These are phyloP conservation scores for Macquaria australasica DNA, from an alignment of 2,113 vertebrate species.

Conservation along the genomic window DNA sequence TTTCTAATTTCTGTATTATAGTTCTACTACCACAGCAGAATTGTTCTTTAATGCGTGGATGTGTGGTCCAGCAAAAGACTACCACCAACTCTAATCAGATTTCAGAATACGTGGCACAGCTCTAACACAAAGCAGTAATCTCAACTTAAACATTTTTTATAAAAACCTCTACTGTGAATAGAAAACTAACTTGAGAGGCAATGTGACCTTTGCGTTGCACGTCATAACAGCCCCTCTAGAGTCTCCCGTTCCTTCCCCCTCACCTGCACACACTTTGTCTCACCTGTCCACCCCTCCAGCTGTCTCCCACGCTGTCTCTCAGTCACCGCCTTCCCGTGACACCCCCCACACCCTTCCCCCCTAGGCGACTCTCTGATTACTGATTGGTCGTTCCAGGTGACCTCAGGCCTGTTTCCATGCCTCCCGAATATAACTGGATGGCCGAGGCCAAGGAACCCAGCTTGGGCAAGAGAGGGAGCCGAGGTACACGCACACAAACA, in stretches of 20 bases:
- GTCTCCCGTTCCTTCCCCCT: constrained; percentile 18
- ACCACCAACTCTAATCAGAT: neutral
- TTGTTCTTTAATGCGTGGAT: neutral
- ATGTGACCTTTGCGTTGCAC: constrained; percentile 13
- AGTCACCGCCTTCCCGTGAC: constrained; percentile 39
- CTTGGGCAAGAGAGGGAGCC: constrained; percentile 88
- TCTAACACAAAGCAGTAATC: too few species aligned
- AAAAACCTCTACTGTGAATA: neutral
- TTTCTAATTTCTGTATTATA: neutral
- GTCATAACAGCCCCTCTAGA: constrained; percentile 13
- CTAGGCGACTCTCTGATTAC: constrained; percentile 68
- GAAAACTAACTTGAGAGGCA: neutral
- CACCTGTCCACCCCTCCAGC: constrained; percentile 58
- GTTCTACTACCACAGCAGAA: neutral
- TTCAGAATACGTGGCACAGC: too few species aligned
- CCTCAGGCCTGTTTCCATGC: constrained; percentile 90
- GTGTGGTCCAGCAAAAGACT: neutral
- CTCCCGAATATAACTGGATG: constrained; percentile 89
- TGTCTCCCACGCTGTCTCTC: constrained; percentile 67
- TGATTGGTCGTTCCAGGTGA: constrained; percentile 89
- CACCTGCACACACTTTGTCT: constrained; percentile 67
- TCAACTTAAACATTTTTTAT: too few species aligned
- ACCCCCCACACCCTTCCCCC: constrained; percentile 18
- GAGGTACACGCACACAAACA: constrained; percentile 84
- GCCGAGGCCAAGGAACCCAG: constrained; percentile 89